Evolutionary conservation across 2,888 invertebrate species (phyloP).

Genomic region (Lepeophtheirus nordmannii): DNA sequence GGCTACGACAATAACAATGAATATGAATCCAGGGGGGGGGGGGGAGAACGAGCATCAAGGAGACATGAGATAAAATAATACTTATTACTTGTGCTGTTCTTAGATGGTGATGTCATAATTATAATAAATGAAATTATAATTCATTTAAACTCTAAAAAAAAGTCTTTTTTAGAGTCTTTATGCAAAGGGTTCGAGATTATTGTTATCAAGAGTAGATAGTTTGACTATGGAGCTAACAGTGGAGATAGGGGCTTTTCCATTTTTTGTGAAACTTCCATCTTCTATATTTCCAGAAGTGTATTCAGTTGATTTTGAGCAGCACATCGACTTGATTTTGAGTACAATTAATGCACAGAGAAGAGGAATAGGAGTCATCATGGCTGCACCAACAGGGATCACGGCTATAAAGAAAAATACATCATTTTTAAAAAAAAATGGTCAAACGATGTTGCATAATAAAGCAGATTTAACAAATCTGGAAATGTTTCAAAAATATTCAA

Average conservation of each 20-base stretch:
- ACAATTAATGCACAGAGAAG: constrained; percentile 38
- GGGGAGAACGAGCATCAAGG: too few relatives aligned
- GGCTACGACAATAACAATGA: too few relatives aligned
- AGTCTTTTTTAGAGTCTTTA: background rate
- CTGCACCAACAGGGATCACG: constrained; percentile 77
- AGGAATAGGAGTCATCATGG: constrained; percentile 84
- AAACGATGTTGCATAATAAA: background rate
- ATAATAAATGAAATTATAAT: too few relatives aligned
- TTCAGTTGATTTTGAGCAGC: background rate
- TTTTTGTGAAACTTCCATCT: background rate
- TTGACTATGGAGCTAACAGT: background rate
- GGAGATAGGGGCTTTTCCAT: background rate
- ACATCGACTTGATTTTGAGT: constrained; percentile 6
- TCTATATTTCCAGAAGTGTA: background rate
- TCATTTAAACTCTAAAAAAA: too few relatives aligned
- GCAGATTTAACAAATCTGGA: too few relatives aligned
- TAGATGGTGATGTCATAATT: too few relatives aligned
- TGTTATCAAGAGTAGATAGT: background rate
- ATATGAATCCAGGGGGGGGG: too few relatives aligned
- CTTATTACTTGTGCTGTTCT: too few relatives aligned
- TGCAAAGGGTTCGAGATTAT: background rate
- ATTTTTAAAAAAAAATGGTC: constrained; percentile 16
- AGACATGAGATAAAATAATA: too few relatives aligned
- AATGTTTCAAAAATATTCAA: too few relatives aligned
- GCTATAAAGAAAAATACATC: constrained; percentile 32